phyloP scores from a whole-genome alignment of 2,888 invertebrate species.

The Theretra japonica region DNA sequence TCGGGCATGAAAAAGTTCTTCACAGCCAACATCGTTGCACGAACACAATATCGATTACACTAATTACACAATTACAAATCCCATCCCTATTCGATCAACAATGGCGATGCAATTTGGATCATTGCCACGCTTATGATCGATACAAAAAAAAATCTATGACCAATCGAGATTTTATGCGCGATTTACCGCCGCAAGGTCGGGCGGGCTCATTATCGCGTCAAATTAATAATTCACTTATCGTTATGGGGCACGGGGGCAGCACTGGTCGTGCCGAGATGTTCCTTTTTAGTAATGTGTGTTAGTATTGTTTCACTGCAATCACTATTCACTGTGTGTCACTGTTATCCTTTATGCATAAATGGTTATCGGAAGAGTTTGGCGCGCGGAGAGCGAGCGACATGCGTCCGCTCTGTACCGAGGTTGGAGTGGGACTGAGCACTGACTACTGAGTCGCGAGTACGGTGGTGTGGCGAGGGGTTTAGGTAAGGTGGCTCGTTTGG shows the following conservation, averaged over 20 bases:
- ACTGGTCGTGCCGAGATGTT: conserved; percentile 40
- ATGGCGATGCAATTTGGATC: conserved; percentile 39
- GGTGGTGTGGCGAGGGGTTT: conserved; percentile 19
- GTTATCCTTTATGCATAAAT: conserved; percentile 48
- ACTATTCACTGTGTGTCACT: conserved; percentile 49
- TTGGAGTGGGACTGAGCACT: not conserved
- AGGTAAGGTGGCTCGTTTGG: conserved; percentile 37
- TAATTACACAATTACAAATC: conserved; percentile 24
- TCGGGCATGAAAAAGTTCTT: conserved; percentile 91
- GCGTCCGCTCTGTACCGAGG: conserved; percentile 33
- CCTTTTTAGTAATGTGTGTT: conserved; percentile 48
- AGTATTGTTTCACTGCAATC: conserved; percentile 56
- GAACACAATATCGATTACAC: conserved; percentile 34
- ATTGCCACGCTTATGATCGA: conserved; percentile 14
- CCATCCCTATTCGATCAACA: conserved; percentile 43
- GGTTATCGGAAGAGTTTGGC: conserved; percentile 34
- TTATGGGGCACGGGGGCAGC: conserved; percentile 30
- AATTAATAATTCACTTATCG: conserved; percentile 25
- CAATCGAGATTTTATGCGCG: conserved; percentile 43
- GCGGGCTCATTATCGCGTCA: conserved; percentile 25
- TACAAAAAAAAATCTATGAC: conserved; percentile 42
- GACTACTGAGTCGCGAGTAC: not conserved
- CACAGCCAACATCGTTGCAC: conserved; percentile 86
- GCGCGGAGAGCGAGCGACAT: conserved; percentile 32
- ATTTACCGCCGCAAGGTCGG: conserved; percentile 43